These are phyloP conservation scores for Clusia tigrina DNA, from an alignment of 2,888 invertebrate species.

Conservation along the genomic window DNA sequence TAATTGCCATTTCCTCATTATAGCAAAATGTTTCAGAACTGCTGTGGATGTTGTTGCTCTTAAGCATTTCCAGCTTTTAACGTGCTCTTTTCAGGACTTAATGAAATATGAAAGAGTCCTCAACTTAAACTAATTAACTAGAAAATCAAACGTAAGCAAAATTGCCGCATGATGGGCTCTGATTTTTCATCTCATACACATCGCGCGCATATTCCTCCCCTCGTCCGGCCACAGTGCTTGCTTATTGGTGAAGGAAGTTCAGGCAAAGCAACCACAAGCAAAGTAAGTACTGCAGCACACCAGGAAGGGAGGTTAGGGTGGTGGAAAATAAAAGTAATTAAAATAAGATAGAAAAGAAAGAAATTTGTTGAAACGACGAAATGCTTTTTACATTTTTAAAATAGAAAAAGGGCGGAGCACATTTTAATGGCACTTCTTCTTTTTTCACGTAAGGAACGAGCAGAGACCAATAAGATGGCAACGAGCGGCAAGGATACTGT, in stretches of 20 bases:
- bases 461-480: conserved; percentile 52
- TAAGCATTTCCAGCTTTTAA: no score
- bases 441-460: conserved; percentile 18
- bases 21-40: no score
- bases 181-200: no score
- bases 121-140: no score
- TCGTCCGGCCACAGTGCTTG: no score
- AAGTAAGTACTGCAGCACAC: conserved; percentile 29
- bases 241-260: conserved; percentile 53
- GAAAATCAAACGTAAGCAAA: no score
- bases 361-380: conserved; percentile 31
- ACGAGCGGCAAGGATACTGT: conserved; percentile 7
- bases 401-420: conserved; percentile 59
- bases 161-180: no score
- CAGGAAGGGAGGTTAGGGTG: conserved; percentile 22
- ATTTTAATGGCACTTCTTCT: conserved; percentile 46
- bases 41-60: no score
- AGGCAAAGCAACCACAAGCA: conserved; percentile 47
- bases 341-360: conserved; percentile 49
- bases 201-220: no score
- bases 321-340: conserved; percentile 38
- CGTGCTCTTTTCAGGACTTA: no score
- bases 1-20: no score
- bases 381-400: conserved; percentile 52
- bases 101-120: no score